Evolutionary conservation across 2,888 invertebrate species (phyloP).

Genomic region (Matsumyia berberina): DNA sequence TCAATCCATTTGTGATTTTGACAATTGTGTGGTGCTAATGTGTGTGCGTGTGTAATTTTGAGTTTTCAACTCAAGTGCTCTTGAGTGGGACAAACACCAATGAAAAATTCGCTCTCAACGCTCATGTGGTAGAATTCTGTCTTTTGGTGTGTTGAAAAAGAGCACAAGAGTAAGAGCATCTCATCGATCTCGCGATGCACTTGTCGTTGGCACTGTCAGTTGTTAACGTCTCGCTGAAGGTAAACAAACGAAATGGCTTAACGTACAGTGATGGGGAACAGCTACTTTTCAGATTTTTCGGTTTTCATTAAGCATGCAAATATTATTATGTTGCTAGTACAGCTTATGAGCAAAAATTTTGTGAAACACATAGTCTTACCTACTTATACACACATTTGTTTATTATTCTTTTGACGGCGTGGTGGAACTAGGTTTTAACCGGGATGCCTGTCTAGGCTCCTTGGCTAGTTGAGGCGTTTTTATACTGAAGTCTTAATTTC

Average conservation of each 20-base stretch:
- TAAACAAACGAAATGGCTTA: slow-evolving; percentile 7
- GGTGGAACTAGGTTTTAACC: too few species aligned
- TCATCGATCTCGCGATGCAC: background rate
- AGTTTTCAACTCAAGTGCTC: slow-evolving; percentile 31
- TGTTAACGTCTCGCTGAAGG: background rate
- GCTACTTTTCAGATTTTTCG: slow-evolving; percentile 4
- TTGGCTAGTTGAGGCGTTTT: too few species aligned
- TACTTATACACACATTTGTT: too few species aligned
- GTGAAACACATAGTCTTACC: too few species aligned
- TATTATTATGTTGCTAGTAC: background rate
- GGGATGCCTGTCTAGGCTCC: too few species aligned
- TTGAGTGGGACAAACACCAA: slow-evolving; percentile 39
- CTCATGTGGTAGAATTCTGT: background rate
- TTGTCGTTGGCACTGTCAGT: too few species aligned
- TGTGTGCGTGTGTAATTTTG: background rate
- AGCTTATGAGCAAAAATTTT: background rate
- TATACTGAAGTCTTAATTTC: too few species aligned
- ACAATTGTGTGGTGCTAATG: slow-evolving; percentile 1
- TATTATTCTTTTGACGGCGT: background rate
- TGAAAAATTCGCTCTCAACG: background rate
- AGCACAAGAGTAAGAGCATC: background rate
- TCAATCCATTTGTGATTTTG: slow-evolving; percentile 48
- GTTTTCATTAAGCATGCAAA: background rate
- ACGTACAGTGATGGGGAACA: background rate
- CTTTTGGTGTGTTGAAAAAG: background rate